A percentile compares a stretch with the other conserved stretches of the same genome.
These are phyloP conservation scores for Cirrhinus molitorella DNA, from an alignment of 2,797 vertebrate species.

Conservation along the genomic window DNA sequence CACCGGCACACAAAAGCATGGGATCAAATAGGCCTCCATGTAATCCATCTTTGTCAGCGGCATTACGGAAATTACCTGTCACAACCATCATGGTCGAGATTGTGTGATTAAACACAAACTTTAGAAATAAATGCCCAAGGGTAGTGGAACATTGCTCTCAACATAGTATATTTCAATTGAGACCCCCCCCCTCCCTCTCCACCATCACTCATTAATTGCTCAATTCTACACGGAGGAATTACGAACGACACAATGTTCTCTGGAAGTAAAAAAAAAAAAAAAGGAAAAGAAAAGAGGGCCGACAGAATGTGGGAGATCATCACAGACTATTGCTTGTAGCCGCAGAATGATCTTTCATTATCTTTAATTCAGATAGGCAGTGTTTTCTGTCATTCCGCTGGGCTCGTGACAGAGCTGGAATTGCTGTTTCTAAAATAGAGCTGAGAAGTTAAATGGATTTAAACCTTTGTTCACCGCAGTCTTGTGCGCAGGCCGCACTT, in stretches of 20 bases:
- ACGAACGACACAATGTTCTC: slow-evolving; percentile 68
- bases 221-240: slow-evolving; percentile 62
- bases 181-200: neutral
- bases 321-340: slow-evolving; percentile 54
- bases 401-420: slow-evolving; percentile 53
- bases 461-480: slow-evolving; percentile 55
- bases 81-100: slow-evolving; percentile 85
- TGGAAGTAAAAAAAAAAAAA: slow-evolving; percentile 38
- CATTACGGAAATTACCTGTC: slow-evolving; percentile 91
- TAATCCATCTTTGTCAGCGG: slow-evolving; percentile 88
- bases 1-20: slow-evolving; percentile 81
- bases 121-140: slow-evolving; percentile 79
- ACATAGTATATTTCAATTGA: slow-evolving; percentile 74
- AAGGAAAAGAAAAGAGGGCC: neutral
- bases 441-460: slow-evolving; percentile 59
- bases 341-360: slow-evolving; percentile 57
- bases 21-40: slow-evolving; percentile 77
- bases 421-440: slow-evolving; percentile 58
- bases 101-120: slow-evolving; percentile 86
- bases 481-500: slow-evolving; percentile 51
- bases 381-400: slow-evolving; percentile 57
- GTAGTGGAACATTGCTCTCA: slow-evolving; percentile 64
- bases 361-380: slow-evolving; percentile 56
- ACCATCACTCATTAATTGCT: slow-evolving; percentile 41
- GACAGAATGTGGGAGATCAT: slow-evolving; percentile 55